phyloP scores from a whole-genome alignment of 2,797 vertebrate genomes.

The Dermochelys coriacea region DNA sequence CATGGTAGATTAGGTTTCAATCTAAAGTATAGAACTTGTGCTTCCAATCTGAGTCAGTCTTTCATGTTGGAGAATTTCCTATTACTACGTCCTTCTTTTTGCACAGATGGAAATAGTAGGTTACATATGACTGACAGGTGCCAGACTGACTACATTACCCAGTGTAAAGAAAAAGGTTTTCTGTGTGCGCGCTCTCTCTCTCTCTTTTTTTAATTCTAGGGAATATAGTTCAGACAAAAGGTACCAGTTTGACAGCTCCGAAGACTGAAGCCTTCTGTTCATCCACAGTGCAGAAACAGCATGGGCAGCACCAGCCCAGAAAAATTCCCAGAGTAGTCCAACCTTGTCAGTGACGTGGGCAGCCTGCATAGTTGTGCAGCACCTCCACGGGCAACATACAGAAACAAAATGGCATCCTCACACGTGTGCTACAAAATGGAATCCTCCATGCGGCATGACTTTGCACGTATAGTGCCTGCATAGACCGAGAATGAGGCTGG shows the following conservation, averaged over 20 bases:
- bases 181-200: not conserved
- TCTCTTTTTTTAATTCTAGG: not conserved
- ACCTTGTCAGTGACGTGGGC: not conserved
- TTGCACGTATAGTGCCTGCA: not conserved
- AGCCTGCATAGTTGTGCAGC: not conserved
- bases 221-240: not conserved
- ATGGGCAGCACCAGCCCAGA: not conserved
- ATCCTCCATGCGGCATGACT: not conserved
- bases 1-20: constrained; percentile 16
- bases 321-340: not conserved
- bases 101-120: not conserved
- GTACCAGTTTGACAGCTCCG: not conserved
- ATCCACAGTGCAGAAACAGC: not conserved
- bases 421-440: not conserved
- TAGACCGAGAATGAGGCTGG: not conserved
- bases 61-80: constrained; percentile 34
- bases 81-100: constrained; percentile 2
- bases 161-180: constrained; percentile 7
- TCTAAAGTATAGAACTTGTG: constrained; percentile 1
- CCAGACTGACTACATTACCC: not conserved
- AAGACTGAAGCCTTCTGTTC: not conserved
- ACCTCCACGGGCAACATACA: not conserved
- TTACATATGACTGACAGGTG: not conserved
- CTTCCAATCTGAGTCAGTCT: not conserved
- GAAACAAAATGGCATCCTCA: not conserved